Conservation (phyloP, 2,888 invertebrate species). For the Heliconius erato region DNA sequence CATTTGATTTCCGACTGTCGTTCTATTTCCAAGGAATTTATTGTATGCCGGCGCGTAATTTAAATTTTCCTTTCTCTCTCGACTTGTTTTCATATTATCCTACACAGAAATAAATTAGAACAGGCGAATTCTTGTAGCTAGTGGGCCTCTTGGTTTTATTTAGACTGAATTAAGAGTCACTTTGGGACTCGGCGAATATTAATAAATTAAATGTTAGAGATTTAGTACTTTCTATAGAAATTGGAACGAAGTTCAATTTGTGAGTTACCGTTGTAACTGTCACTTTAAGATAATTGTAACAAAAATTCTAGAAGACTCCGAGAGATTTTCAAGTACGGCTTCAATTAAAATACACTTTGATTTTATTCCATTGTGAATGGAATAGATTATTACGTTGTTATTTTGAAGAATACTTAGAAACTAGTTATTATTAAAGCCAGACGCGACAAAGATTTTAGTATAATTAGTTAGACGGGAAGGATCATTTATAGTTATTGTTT, state of each 20-base stretch:
- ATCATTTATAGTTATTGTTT: not conserved
- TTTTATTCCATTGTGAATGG: not conserved
- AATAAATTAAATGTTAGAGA: conserved; percentile 34
- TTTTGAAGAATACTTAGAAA: conserved; percentile 5
- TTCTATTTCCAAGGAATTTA: conserved; percentile 51
- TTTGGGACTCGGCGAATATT: conserved; percentile 32
- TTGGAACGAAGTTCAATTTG: conserved; percentile 21
- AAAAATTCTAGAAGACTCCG: not conserved
- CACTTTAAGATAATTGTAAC: conserved; percentile 12
- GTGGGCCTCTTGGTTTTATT: conserved; percentile 40
- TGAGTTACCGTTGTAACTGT: not conserved
- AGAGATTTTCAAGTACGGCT: not conserved
- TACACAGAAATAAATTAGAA: conserved; percentile 51
- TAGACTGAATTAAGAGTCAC: conserved; percentile 41
- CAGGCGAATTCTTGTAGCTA: conserved; percentile 37
- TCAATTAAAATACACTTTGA: conserved; percentile 7
- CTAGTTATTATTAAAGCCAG: not conserved
- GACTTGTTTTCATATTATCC: conserved; percentile 52
- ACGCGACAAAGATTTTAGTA: not conserved
- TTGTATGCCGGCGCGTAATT: conserved; percentile 48
- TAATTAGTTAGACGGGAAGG: not conserved
- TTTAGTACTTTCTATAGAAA: conserved; percentile 16
- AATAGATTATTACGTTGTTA: conserved; percentile 7
- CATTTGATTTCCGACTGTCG: conserved; percentile 49
- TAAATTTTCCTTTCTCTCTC: conserved; percentile 51